Conservation (phyloP, 2,797 vertebrate species). For the Gymnothorax reevesii region DNA sequence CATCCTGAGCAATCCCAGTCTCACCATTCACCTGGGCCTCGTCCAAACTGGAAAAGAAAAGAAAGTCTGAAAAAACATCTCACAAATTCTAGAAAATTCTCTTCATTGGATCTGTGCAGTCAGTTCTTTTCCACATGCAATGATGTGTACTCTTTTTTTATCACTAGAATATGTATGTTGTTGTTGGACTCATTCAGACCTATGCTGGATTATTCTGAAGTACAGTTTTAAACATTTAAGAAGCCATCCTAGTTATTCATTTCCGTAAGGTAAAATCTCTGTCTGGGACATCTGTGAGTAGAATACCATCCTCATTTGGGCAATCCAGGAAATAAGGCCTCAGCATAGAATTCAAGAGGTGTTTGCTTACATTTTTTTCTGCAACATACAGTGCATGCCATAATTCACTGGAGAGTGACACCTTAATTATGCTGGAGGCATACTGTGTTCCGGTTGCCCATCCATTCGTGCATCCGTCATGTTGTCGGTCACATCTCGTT, state of each 20-base stretch:
- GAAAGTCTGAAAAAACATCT: conserved; percentile 49
- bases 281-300: conserved; percentile 45
- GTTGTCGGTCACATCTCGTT: too few species aligned
- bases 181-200: conserved; percentile 23
- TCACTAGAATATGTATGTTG: conserved; percentile 41
- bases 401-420: too few species aligned
- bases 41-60: conserved; percentile 43
- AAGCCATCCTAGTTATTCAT: conserved; percentile 50
- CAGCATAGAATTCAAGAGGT: conserved; percentile 48
- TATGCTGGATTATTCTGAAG: conserved; percentile 21
- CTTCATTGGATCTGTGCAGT: conserved; percentile 43
- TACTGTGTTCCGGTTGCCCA: too few species aligned
- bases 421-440: too few species aligned
- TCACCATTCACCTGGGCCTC: conserved; percentile 26
- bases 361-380: conserved; percentile 23
- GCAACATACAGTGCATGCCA: too few species aligned
- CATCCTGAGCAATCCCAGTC: conserved; percentile 34
- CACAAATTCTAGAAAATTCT: conserved; percentile 48
- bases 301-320: conserved; percentile 49
- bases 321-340: conserved; percentile 64
- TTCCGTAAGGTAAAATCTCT: conserved; percentile 46
- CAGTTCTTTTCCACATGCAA: conserved; percentile 50
- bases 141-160: conserved; percentile 51
- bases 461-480: too few species aligned
- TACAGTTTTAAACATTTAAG: background rate